These are phyloP conservation scores for Lagocephalus sceleratus DNA, from an alignment of 2,797 vertebrate species.

Conservation along the genomic window DNA sequence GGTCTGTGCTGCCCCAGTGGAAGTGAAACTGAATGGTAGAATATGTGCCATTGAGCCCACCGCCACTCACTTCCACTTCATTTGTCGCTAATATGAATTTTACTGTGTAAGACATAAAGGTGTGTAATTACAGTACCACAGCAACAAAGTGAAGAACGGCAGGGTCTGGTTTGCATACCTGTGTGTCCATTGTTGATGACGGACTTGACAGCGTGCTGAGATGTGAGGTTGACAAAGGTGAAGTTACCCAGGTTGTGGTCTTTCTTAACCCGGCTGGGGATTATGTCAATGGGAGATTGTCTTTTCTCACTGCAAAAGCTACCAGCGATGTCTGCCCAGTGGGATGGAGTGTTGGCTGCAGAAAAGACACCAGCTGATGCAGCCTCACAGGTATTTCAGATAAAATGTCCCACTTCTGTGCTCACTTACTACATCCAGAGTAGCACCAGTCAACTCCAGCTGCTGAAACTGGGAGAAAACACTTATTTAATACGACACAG, in stretches of 20 bases:
- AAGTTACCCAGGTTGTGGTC: conserved; percentile 35
- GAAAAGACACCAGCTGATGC: not conserved
- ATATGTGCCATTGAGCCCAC: conserved; percentile 61
- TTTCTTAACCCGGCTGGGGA: not conserved
- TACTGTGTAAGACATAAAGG: conserved; percentile 36
- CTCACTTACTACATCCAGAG: conserved; percentile 53
- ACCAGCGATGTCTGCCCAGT: conserved; percentile 30
- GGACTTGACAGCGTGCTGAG: conserved; percentile 1
- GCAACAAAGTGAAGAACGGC: not conserved
- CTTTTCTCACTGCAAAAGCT: conserved; percentile 34
- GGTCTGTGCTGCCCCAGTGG: conserved; percentile 62
- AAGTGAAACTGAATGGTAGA: conserved; percentile 64
- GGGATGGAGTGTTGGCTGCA: conserved; percentile 25
- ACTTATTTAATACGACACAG: too few relatives aligned
- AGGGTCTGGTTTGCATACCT: conserved; percentile 28
- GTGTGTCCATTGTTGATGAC: conserved; percentile 52
- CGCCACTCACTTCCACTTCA: conserved; percentile 49
- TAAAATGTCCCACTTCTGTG: not conserved
- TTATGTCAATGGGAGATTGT: conserved; percentile 72
- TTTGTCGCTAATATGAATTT: conserved; percentile 31
- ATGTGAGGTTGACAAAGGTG: conserved; percentile 50
- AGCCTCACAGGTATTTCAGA: not conserved
- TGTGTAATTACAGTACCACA: too few relatives aligned
- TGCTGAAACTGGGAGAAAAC: conserved; percentile 23
- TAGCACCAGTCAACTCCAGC: conserved; percentile 61